Percentiles rank a stretch among this genome's conserved stretches.
Evolutionary conservation across 2,113 vertebrate genomes (phyloP).

Genomic region (Gasterosteus nipponicus): DNA sequence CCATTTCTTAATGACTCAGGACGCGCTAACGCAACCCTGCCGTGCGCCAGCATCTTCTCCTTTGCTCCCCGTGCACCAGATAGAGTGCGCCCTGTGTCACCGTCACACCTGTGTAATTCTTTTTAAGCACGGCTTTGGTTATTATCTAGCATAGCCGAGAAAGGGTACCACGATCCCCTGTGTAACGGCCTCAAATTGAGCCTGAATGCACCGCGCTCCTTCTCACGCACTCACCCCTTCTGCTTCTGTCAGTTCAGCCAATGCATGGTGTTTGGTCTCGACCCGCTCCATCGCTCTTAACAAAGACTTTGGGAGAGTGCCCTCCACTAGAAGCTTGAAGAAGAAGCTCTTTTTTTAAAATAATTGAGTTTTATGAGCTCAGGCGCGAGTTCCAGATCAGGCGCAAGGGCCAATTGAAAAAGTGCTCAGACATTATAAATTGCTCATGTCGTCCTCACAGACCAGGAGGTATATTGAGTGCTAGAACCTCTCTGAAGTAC

Average conservation of each 20-base stretch:
- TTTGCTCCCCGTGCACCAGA: conserved; percentile 25
- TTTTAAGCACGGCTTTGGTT: not conserved
- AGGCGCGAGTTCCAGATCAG: conserved; percentile 46
- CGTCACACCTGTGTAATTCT: not conserved
- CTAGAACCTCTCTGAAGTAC: conserved; percentile 46
- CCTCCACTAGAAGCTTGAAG: conserved; percentile 47
- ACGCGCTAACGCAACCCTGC: conserved; percentile 14
- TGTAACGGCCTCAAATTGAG: conserved; percentile 8
- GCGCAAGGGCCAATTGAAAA: conserved; percentile 66
- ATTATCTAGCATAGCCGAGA: not conserved
- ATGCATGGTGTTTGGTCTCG: conserved; percentile 58
- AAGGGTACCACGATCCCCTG: not conserved
- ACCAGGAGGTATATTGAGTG: conserved; percentile 35
- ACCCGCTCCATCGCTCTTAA: conserved; percentile 55
- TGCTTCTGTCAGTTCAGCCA: conserved; percentile 42
- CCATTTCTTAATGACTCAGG: conserved; percentile 24
- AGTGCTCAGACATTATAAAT: conserved; percentile 63
- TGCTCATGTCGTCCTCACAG: conserved; percentile 32
- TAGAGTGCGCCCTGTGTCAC: conserved; percentile 8
- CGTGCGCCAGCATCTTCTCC: not conserved
- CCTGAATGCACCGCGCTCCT: conserved; percentile 1
- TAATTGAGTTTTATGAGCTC: conserved; percentile 72
- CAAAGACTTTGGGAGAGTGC: conserved; percentile 61
- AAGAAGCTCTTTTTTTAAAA: conserved; percentile 54
- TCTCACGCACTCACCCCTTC: not conserved